These are phyloP conservation scores for Rhagonycha lutea DNA, from an alignment of 2,888 invertebrate species.

Conservation along the genomic window DNA sequence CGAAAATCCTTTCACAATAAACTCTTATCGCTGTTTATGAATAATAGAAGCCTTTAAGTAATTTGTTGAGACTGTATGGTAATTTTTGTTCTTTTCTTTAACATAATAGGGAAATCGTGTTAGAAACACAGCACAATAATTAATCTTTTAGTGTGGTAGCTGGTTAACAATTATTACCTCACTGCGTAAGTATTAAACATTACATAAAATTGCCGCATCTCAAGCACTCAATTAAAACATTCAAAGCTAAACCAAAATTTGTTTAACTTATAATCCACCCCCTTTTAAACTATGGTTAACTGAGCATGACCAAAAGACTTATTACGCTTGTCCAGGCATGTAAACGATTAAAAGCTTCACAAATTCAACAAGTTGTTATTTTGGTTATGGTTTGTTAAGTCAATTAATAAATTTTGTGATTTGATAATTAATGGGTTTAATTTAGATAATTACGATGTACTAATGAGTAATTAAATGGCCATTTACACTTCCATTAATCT, in stretches of 20 bases:
- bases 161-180: background rate
- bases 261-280: slow-evolving; percentile 16
- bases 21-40: background rate
- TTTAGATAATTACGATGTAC: slow-evolving; percentile 3
- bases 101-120: background rate
- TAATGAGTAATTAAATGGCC: background rate
- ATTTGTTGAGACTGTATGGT: background rate
- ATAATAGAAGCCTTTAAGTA: background rate
- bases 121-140: background rate
- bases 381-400: slow-evolving; percentile 33
- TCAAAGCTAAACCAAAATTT: background rate
- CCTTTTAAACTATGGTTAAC: slow-evolving; percentile 33
- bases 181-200: background rate
- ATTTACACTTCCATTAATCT: background rate
- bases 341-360: slow-evolving; percentile 33
- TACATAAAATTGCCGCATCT: background rate
- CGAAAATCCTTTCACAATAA: slow-evolving; percentile 17
- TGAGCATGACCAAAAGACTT: slow-evolving; percentile 38
- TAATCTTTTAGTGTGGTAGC: background rate
- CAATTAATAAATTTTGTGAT: slow-evolving; percentile 25
- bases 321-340: slow-evolving; percentile 35
- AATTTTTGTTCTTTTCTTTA: background rate
- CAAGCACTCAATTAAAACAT: background rate
- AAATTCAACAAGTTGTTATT: slow-evolving; percentile 32
- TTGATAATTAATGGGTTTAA: slow-evolving; percentile 21